A percentile compares a stretch with the other conserved stretches of the same genome.
phyloP scores from a whole-genome alignment of 2,888 invertebrate species.

The Barypeithes pellucidus region DNA sequence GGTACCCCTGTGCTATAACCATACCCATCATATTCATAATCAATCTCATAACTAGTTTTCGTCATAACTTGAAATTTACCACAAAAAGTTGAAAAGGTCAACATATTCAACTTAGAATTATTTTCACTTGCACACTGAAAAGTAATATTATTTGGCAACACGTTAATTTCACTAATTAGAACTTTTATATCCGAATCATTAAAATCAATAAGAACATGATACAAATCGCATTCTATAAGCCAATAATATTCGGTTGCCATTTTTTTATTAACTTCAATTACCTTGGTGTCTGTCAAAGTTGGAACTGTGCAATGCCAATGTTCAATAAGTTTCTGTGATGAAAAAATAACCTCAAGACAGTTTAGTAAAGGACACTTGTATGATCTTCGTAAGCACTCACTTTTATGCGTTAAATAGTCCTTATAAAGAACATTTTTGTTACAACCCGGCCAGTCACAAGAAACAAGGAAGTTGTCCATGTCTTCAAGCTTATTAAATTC shows the following conservation, averaged over 20 bases:
- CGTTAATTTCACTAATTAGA: neutral
- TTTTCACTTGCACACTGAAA: neutral
- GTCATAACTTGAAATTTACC: neutral
- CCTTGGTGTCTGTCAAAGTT: neutral
- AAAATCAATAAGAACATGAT: neutral
- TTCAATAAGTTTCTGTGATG: neutral
- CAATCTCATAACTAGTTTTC: too few relatives aligned
- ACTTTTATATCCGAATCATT: neutral
- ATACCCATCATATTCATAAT: too few relatives aligned
- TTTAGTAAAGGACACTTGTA: constrained; percentile 13
- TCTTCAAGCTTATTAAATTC: neutral
- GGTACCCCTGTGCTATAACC: too few relatives aligned
- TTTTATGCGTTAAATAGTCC: neutral
- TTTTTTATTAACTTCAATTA: neutral
- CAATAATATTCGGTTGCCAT: neutral
- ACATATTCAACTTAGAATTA: neutral
- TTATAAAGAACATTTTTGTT: neutral
- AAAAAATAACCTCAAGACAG: neutral
- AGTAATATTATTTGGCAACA: neutral
- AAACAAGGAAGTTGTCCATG: neutral
- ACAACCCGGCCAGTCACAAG: constrained; percentile 5
- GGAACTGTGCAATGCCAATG: constrained; percentile 11
- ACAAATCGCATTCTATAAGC: neutral
- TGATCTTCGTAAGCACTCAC: neutral
- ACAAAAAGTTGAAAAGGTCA: neutral